A percentile compares a stretch with the other conserved stretches of the same genome.
phyloP scores from a whole-genome alignment of 2,888 invertebrate genomes.

The Tipula confusa region DNA sequence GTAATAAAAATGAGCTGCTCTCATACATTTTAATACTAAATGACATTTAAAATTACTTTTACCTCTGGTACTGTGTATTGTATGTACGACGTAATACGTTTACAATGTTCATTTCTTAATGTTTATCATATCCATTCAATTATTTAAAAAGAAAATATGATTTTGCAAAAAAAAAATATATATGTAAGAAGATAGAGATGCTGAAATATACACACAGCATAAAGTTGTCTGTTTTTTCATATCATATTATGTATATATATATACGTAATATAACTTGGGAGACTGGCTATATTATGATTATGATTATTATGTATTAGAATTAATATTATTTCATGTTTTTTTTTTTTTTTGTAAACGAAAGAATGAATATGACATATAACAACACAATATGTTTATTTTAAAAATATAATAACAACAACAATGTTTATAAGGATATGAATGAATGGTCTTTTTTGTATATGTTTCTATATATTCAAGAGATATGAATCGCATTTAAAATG shows the following conservation, averaged over 20 bases:
- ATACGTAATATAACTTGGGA: not conserved
- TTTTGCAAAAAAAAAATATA: not conserved
- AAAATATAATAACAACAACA: not conserved
- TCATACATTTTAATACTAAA: conserved; percentile 1
- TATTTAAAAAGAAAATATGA: conserved; percentile 1
- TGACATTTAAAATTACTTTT: not conserved
- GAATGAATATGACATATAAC: not conserved
- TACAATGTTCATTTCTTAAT: not conserved
- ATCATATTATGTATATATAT: not conserved
- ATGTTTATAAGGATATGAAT: not conserved
- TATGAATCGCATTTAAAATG: not conserved
- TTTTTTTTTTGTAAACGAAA: not conserved
- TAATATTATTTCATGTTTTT: not conserved
- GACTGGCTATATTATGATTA: not conserved
- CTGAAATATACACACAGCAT: not conserved
- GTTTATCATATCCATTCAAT: conserved; percentile 20
- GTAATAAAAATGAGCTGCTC: not conserved
- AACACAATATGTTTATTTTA: not conserved
- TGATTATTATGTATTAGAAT: conserved; percentile 3
- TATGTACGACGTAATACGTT: not conserved
- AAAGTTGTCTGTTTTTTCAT: not conserved
- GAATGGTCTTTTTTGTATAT: not conserved
- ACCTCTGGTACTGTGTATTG: not conserved
- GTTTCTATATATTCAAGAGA: no score
- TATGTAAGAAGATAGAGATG: not conserved